A percentile compares a stretch with the other conserved stretches of the same genome.
phyloP scores from a whole-genome alignment of 2,113 vertebrate genomes.

The Arothron firmamentum region DNA sequence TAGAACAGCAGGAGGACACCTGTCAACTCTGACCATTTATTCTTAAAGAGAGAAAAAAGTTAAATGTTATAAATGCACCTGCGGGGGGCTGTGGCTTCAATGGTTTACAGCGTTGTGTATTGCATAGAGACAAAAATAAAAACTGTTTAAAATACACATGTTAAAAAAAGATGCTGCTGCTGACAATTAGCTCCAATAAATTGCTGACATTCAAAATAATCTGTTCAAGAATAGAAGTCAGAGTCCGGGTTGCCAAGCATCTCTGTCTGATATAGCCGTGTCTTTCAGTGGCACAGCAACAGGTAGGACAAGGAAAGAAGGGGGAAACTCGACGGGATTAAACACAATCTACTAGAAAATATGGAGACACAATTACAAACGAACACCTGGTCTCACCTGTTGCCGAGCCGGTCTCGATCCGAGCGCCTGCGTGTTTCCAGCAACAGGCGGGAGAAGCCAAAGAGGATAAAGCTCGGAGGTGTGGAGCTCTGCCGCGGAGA shows the following conservation, averaged over 20 bases:
- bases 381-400: slow-evolving; percentile 52
- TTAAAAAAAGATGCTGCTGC: slow-evolving; percentile 18
- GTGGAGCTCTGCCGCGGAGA: slow-evolving; percentile 20
- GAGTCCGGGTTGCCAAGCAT: slow-evolving; percentile 60
- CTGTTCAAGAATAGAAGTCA: slow-evolving; percentile 61
- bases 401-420: slow-evolving; percentile 11
- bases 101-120: no score
- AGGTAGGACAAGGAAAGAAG: slow-evolving; percentile 25
- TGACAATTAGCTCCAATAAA: slow-evolving; percentile 49
- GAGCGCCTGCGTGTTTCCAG: slow-evolving; percentile 11
- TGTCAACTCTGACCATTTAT: slow-evolving; percentile 20
- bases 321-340: background rate
- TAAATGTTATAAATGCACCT: background rate
- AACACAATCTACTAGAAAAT: no score
- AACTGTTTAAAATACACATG: slow-evolving; percentile 30
- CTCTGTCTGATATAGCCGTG: slow-evolving; percentile 53
- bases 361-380: slow-evolving; percentile 4
- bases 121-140: slow-evolving; percentile 17
- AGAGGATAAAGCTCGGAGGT: no score
- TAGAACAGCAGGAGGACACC: slow-evolving; percentile 37
- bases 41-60: slow-evolving; percentile 10
- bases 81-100: no score
- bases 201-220: slow-evolving; percentile 56
- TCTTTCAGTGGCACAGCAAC: slow-evolving; percentile 40
- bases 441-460: background rate